phyloP scores from a whole-genome alignment of 92 coral and sea anemone genomes.

The Meandrina meandrites region DNA sequence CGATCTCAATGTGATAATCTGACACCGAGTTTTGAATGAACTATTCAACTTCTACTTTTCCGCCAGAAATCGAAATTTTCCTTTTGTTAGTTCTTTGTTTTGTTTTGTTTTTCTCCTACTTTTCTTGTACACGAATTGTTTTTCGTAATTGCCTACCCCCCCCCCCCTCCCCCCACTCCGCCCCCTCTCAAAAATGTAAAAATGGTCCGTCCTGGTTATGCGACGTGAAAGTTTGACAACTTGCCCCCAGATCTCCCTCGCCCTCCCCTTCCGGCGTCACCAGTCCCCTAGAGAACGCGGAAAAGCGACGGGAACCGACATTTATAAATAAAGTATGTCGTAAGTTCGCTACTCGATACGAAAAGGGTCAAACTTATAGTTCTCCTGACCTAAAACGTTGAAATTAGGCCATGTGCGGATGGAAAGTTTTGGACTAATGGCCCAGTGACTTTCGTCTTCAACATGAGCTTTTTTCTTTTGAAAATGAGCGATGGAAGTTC shows the following conservation, averaged over 20 bases:
- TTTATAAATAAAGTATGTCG: conserved; percentile 4
- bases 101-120: no score
- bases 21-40: no score
- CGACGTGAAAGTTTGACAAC: no score
- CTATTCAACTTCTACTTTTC: no score
- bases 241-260: not conserved
- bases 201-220: no score
- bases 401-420: not conserved
- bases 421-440: not conserved
- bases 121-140: no score
- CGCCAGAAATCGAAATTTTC: no score
- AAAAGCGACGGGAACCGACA: not conserved
- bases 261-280: not conserved
- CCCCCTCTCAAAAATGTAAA: no score
- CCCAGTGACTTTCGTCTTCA: not conserved
- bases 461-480: conserved; percentile 65
- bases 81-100: no score
- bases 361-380: not conserved
- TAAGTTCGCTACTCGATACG: not conserved
- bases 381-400: not conserved
- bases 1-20: no score
- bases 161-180: no score
- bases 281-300: conserved; percentile 30
- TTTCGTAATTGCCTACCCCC: no score
- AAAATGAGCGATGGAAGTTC: conserved; percentile 69